Evolutionary conservation across 2,888 invertebrate genomes (phyloP), one percentile per base, ranked within the genome.

Genomic region (Syrista parreyssii): DNA sequence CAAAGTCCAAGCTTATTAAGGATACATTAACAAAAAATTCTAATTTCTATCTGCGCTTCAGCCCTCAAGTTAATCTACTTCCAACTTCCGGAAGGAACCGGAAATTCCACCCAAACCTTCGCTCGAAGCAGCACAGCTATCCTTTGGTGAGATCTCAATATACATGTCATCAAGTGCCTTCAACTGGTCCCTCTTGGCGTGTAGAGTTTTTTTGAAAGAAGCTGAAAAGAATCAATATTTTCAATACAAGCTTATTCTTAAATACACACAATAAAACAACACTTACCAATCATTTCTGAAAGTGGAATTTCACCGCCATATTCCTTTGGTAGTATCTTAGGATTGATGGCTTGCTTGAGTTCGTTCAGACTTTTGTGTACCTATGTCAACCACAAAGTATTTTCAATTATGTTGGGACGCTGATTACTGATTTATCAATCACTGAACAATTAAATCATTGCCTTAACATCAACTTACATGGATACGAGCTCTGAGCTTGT

Each of bases 231-330:
- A 40, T 9, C 0, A 23, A 23, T 1, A 6, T 23, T 23, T 55
- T 23, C 23, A 55, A 55, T 55, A 55, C 9, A 55, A 55, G 1
- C 23, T 23, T 55, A 55, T 55, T 55, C 23, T 23, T 9, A 55
- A 55, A 55, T 15, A 40, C 15, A 6, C 6, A 40, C 4, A 40
- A 12, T 15, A 35, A 36, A 36, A 73, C 77, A 33, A 30, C 32
- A 73, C 86, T 94, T 94, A 90, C 95, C 94, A 80, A 97, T 95
- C 96, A 98, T 97, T 76, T 97, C 96, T 36, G 93, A 93, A 76
- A 97, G 92, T 31, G 97, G 96, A 32, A 96, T 94, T 32, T 94
- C 95, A n/a, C 97, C 97, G 12, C 97, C 97, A 88, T 97, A 97
- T 91, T 98, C 97, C 90, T 96, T 95, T 0, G 97, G 97, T 82